Evolutionary conservation across 2,113 vertebrate species (phyloP).

Genomic region (Pipra filicauda): DNA sequence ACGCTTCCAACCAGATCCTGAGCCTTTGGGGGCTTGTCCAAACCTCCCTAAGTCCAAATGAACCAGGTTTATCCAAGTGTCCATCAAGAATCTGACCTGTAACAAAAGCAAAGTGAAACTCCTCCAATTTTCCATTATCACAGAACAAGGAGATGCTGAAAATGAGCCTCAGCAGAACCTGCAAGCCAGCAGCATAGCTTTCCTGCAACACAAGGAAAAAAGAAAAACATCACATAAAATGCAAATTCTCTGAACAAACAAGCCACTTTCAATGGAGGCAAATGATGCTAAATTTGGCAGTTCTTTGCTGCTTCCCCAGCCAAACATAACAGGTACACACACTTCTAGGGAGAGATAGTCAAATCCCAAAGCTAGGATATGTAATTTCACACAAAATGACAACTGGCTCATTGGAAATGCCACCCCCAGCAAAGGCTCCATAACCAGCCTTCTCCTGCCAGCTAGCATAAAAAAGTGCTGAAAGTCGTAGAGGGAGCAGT

Average conservation of each 20-base stretch:
- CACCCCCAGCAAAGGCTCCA: not conserved
- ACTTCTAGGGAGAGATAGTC: not conserved
- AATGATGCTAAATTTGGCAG: not conserved
- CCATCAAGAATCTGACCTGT: not conserved
- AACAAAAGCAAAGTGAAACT: not conserved
- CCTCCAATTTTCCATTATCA: not conserved
- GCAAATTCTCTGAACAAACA: conserved; percentile 32
- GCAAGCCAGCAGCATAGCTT: not conserved
- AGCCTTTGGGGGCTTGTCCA: not conserved
- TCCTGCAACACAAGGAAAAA: not conserved
- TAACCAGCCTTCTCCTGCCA: not conserved
- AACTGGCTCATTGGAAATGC: conserved; percentile 13
- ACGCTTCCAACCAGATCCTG: not conserved
- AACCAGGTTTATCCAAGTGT: not conserved
- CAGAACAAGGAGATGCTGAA: not conserved
- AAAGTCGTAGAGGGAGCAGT: fast-evolving
- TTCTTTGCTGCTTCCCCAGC: not conserved
- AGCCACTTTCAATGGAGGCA: not conserved
- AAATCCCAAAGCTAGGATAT: not conserved
- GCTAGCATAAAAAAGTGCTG: fast-evolving
- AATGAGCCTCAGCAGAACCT: not conserved
- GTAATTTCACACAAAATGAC: conserved; percentile 26
- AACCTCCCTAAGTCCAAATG: not conserved
- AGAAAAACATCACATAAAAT: not conserved
- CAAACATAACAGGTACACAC: conserved; percentile 47